Evolutionary conservation across 1,140 invertebrate species (phyloP).

Genomic region (Drosophila willistoni): DNA sequence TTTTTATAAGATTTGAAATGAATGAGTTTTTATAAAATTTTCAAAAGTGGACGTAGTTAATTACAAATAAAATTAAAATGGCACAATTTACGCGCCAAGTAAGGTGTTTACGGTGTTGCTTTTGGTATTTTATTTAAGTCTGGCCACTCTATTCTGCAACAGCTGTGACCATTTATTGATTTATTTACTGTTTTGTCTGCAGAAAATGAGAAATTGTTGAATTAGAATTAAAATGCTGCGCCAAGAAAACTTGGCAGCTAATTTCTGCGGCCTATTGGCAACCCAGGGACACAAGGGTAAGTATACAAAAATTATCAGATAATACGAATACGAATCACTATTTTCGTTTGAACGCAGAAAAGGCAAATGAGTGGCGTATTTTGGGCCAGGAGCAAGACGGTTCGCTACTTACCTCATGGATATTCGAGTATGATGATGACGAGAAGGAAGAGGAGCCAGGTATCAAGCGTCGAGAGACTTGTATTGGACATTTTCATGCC

Average conservation of each 20-base stretch:
- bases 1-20: no score
- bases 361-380: conserved; percentile 89
- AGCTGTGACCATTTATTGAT: conserved; percentile 37
- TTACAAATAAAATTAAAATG: no score
- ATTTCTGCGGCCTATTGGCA: conserved; percentile 80
- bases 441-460: conserved; percentile 62
- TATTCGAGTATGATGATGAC: conserved; percentile 84
- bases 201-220: conserved; percentile 37
- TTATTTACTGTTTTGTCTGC: conserved; percentile 24
- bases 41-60: no score
- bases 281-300: conserved; percentile 74
- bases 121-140: neutral
- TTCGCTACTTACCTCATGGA: conserved; percentile 88
- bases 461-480: conserved; percentile 50
- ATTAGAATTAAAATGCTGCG: conserved; percentile 70
- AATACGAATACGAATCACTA: neutral
- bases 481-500: conserved; percentile 82
- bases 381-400: conserved; percentile 90
- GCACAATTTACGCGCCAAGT: neutral
- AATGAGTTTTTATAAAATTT: no score
- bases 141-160: neutral
- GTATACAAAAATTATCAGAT: neutral
- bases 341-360: conserved; percentile 59
- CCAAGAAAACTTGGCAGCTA: conserved; percentile 82
- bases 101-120: neutral